Evolutionary conservation across 2,888 invertebrate genomes (phyloP), one percentile per base, ranked within the genome.

Genomic region (Philhelius pedissequus): DNA sequence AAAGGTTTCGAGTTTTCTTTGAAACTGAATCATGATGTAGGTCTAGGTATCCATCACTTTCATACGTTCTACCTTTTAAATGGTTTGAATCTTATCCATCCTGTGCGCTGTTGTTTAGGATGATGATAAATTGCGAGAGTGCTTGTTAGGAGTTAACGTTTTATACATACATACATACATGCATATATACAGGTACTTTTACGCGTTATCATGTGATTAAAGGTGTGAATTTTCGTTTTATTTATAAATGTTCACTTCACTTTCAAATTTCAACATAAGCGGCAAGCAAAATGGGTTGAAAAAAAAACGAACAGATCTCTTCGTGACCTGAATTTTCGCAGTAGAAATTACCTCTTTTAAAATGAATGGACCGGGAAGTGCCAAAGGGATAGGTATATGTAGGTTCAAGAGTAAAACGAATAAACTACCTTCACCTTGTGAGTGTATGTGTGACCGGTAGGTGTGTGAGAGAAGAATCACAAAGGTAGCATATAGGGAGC

Each of bases 321-420:
- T 22, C 35, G 32, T 60, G 78, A 58, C 50, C 58, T 73, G 78
- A 79, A 79, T 79, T 45, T 50, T 73, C 60, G n/a, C n/a, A 79
- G 48, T 32, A 79, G 56, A 35, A 13, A 27, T 48, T n/a, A 40
- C 40, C 64, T 30, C 52, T 52, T 32, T 5, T n/a, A 20, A 20
- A 35, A 38, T 3, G 43, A 15, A n/a, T n/a, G n/a, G n/a, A n/a
- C n/a, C n/a, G n/a, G n/a, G n/a, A n/a, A n/a, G n/a, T n/a, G n/a
- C n/a, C n/a, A n/a, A n/a, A n/a, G n/a, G n/a, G n/a, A 58, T 5
- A 22, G 38, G 22, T 13, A 38, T 1, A 6, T 11, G 22, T 54
- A 20, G 32, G 32, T 32, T 58, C 45, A 13, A 32, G 27, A 30
- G 30, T 30, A 30, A 30, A 18, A 35, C 5, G 22, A 48, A 11